Evolutionary conservation across 2,113 vertebrate genomes (phyloP), one percentile per base, ranked within the genome.

Genomic region (Electrona antarctica): DNA sequence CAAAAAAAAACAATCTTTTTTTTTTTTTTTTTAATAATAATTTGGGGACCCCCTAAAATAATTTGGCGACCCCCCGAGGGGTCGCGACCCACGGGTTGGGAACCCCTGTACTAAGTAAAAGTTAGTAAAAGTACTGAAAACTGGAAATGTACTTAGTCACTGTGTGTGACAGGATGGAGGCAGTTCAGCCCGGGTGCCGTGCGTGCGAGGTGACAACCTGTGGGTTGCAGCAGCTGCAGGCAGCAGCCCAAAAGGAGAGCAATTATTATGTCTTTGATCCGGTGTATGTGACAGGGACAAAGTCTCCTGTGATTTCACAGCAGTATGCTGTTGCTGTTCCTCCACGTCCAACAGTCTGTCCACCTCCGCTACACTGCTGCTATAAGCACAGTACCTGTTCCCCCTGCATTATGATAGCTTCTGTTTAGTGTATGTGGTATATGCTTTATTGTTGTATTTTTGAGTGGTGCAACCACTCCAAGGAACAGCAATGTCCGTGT

Each of bases 111-210:
- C n/a, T n/a, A n/a, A n/a, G 21, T 21, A 21, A 21, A 21, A 21
- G 21, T 21, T 1, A 21, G 21, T 21, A 21, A 21, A 21, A 21
- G 21, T 21, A 21, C 21, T 21, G 21, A 21, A 21, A 21, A 21
- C 21, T 21, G 21, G 21, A 21, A 21, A 21, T 21, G 21, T 21
- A 21, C 21, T 21, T 21, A 21, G 21, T 21, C 21, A 1, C 21
- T 41, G 33, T 41, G 33, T 41, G 33, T 69, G 46, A 65, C 61
- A 67, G 74, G 50, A 56, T 47, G 50, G 47, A 15, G 45, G 21
- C 60, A 49, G 51, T 59, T 13, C 60, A 41, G 49, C 49, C 11
- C 0, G 10, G 7, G 51, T 41, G 3, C 51, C 13, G 1, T 21
- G 50, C 13, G 1, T 21, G 50, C 8, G 51, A 67, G 46, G 8